Conservation (phyloP, 1,140 invertebrate genomes). For the Nautilus pompilius region DNA sequence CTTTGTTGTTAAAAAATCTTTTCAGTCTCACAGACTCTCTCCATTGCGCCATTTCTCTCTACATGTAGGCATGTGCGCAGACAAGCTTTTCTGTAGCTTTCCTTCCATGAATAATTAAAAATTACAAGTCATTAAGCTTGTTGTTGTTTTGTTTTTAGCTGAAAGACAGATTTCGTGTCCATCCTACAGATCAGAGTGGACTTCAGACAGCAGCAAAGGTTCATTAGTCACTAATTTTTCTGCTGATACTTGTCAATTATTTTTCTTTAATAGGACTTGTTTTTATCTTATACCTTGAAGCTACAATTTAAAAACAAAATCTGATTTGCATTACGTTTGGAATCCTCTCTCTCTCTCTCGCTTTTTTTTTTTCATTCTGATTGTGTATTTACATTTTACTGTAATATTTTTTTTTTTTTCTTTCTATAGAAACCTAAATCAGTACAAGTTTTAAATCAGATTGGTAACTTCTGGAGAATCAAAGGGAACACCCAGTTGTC, state of each 20-base stretch:
- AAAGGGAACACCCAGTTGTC: slow-evolving; percentile 75
- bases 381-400: not conserved
- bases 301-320: not conserved
- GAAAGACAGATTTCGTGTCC: too few species aligned
- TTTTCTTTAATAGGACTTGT: not conserved
- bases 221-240: too few species aligned
- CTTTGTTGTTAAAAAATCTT: too few species aligned
- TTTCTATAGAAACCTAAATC: slow-evolving; percentile 74
- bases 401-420: slow-evolving; percentile 11
- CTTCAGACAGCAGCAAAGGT: too few species aligned
- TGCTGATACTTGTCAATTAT: not conserved
- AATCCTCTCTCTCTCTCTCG: not conserved
- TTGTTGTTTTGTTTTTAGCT: too few species aligned
- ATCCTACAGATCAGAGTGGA: too few species aligned
- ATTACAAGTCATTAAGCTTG: too few species aligned
- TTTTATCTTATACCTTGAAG: not conserved
- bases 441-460: slow-evolving; percentile 81
- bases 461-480: slow-evolving; percentile 79
- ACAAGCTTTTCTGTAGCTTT: too few species aligned
- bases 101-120: too few species aligned
- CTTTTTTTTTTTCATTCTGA: not conserved
- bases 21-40: too few species aligned
- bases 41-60: too few species aligned
- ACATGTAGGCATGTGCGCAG: too few species aligned
- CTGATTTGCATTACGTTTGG: not conserved